phyloP scores from a whole-genome alignment of 2,797 vertebrate genomes.

The Phataginus tricuspis region DNA sequence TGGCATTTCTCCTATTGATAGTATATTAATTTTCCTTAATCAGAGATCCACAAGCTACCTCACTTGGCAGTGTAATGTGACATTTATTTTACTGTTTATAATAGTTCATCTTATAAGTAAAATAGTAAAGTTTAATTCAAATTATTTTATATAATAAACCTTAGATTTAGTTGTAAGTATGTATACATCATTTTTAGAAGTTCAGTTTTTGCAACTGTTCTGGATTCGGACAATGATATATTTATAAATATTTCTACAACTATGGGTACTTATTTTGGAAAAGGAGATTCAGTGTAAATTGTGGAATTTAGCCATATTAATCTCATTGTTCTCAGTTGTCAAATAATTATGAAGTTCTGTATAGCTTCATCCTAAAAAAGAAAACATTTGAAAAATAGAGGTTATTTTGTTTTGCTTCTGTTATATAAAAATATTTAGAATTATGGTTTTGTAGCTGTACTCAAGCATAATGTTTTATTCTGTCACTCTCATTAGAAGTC shows the following conservation, averaged over 20 bases:
- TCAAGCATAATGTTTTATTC: constrained; percentile 15
- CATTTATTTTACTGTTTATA: constrained; percentile 41
- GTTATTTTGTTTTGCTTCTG: constrained; percentile 17
- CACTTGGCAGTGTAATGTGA: not conserved
- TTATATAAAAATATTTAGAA: constrained; percentile 14
- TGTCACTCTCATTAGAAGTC: constrained; percentile 25
- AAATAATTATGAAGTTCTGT: not conserved
- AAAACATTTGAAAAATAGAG: constrained; percentile 3
- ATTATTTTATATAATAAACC: not conserved
- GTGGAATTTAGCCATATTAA: constrained; percentile 27
- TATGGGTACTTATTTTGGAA: not conserved
- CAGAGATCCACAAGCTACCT: not conserved
- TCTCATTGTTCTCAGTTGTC: constrained; percentile 21
- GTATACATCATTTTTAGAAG: not conserved
- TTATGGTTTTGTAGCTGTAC: constrained; percentile 14
- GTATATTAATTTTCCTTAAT: not conserved
- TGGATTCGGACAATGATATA: not conserved
- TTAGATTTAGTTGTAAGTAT: not conserved
- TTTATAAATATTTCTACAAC: not conserved
- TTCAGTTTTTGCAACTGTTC: not conserved
- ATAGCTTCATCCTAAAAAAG: constrained; percentile 26
- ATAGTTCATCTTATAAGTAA: constrained; percentile 7
- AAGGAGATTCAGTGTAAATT: constrained; percentile 32
- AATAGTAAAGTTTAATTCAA: not conserved
- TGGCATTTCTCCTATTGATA: not conserved